Conservation (phyloP, 1,140 invertebrate species). For the Hylaeus volcanicus region DNA sequence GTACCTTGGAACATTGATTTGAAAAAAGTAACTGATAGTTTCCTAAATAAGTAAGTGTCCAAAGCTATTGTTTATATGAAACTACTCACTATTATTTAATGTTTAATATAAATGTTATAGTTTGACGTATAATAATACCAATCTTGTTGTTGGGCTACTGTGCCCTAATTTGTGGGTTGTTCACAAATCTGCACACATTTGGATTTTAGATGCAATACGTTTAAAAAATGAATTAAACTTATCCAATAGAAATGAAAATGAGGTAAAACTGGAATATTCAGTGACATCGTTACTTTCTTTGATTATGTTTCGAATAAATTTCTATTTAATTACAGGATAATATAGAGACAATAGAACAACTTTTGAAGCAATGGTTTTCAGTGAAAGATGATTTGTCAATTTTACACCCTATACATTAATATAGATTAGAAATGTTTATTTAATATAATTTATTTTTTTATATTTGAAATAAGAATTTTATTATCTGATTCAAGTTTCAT, state of each 20-base stretch:
- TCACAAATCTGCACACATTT: conserved; percentile 61
- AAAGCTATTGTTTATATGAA: conserved; percentile 1
- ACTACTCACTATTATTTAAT: conserved; percentile 34
- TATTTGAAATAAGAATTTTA: no score
- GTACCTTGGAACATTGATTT: conserved; percentile 63
- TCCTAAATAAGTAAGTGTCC: conserved; percentile 40
- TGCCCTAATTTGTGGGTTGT: conserved; percentile 64
- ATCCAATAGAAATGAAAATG: conserved; percentile 12
- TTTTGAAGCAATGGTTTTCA: conserved; percentile 63
- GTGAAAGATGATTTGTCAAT: conserved; percentile 64
- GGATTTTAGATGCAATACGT: conserved; percentile 56
- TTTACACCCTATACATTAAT: conserved; percentile 54
- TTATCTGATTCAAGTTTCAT: no score
- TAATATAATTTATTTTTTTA: no score
- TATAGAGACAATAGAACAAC: conserved; percentile 51
- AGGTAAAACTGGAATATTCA: conserved; percentile 52
- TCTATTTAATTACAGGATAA: conserved; percentile 60
- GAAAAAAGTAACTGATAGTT: conserved; percentile 50
- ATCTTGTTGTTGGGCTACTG: conserved; percentile 62
- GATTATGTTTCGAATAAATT: background rate
- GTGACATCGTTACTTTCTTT: background rate
- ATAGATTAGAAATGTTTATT: no score
- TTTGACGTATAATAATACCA: conserved; percentile 36
- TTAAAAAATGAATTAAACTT: conserved; percentile 61
- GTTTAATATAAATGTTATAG: conserved; percentile 37